These are phyloP conservation scores for Megalurothrips usitatus DNA, from an alignment of 2,888 invertebrate species.

Conservation along the genomic window DNA sequence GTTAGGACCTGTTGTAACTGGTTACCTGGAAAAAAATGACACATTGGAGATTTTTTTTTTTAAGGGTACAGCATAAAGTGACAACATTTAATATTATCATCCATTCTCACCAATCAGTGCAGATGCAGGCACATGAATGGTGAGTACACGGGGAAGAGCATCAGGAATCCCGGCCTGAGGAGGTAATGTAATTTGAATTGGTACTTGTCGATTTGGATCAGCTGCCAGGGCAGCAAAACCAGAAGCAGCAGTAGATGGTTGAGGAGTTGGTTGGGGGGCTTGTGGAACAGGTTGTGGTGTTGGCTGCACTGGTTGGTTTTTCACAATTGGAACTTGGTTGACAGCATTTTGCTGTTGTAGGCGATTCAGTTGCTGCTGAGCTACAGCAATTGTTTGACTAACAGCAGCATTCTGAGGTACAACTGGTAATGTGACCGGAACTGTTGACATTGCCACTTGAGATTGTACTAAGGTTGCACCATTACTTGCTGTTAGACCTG, in stretches of 20 bases:
- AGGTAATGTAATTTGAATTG: constrained; percentile 71
- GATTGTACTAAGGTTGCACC: neutral
- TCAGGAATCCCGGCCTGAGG: constrained; percentile 69
- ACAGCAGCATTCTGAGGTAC: neutral
- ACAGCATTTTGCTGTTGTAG: constrained; percentile 31
- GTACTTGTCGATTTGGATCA: constrained; percentile 42
- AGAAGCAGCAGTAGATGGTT: constrained; percentile 32
- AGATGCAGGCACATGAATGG: constrained; percentile 86
- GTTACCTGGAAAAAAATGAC: constrained; percentile 47
- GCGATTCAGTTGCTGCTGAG: constrained; percentile 38
- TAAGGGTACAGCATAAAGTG: neutral
- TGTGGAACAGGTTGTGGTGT: constrained; percentile 32
- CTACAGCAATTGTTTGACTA: constrained; percentile 28
- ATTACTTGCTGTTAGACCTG: neutral
- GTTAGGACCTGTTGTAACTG: constrained; percentile 67
- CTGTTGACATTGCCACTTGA: neutral
- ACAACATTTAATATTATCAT: no score
- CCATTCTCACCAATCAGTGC: constrained; percentile 64
- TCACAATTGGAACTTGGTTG: neutral
- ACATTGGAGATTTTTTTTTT: constrained; percentile 22
- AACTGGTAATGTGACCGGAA: neutral
- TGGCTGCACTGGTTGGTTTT: neutral
- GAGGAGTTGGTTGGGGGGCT: constrained; percentile 36
- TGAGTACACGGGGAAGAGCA: constrained; percentile 66
- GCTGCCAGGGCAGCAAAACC: constrained; percentile 34